Conservation (phyloP, 2,113 vertebrate species). For the Phylloscopus whistleri region DNA sequence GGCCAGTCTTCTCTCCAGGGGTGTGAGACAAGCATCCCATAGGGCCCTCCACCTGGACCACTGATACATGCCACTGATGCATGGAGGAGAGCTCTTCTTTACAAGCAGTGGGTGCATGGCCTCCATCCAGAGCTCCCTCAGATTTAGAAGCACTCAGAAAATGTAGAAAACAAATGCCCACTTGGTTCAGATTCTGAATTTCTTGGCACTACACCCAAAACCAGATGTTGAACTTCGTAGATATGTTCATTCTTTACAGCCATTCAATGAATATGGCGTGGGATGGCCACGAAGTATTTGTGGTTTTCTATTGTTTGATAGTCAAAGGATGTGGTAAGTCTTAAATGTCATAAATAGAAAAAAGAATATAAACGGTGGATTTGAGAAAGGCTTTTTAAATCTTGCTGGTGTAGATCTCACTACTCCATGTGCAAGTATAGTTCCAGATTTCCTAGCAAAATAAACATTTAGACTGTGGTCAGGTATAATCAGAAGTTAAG, state of each 20-base stretch:
- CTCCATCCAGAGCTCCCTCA: background rate
- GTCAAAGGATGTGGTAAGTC: background rate
- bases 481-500: background rate
- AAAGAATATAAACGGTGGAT: background rate
- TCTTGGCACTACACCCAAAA: background rate
- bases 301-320: background rate
- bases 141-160: background rate
- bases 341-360: background rate
- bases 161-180: background rate
- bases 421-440: background rate
- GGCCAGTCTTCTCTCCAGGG: background rate
- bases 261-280: background rate
- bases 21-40: slow-evolving; percentile 9
- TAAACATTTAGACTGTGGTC: background rate
- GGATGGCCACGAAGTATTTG: background rate
- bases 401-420: background rate
- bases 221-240: background rate
- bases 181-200: background rate
- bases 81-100: background rate
- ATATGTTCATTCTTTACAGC: background rate
- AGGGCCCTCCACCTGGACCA: background rate
- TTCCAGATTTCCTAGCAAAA: background rate
- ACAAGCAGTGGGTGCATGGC: background rate
- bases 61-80: background rate
- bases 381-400: background rate